These are phyloP conservation scores for Saimiri boliviensis DNA, from an alignment of 2,113 vertebrate species.

Conservation along the genomic window DNA sequence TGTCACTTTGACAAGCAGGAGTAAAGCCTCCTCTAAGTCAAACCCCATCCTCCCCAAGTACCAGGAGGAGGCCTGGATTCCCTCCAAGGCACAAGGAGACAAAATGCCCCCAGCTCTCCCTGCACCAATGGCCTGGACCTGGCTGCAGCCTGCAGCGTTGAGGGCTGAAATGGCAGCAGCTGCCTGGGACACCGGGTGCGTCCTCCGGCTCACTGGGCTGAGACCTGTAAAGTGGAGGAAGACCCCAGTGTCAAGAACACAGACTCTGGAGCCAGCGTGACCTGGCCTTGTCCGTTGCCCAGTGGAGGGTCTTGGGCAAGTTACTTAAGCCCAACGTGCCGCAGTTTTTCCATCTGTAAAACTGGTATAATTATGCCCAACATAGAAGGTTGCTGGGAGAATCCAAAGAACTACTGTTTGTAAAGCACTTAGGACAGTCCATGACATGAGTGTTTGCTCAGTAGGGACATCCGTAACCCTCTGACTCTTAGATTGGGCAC, in stretches of 20 bases:
- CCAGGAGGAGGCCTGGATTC: neutral
- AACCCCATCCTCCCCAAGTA: neutral
- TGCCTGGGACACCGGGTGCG: neutral
- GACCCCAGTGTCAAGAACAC: rapidly evolving
- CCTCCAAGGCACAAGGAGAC: neutral
- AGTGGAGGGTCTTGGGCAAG: neutral
- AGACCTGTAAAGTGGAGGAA: neutral
- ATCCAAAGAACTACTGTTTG: neutral
- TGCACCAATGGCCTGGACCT: neutral
- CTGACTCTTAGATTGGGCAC: neutral
- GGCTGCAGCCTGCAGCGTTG: neutral
- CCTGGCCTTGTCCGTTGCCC: rapidly evolving
- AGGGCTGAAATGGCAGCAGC: neutral
- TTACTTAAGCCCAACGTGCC: neutral
- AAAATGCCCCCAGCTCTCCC: no score
- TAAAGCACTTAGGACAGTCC: neutral
- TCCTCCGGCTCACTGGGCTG: neutral
- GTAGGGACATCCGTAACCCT: neutral
- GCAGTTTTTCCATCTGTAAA: neutral
- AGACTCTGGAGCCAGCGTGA: neutral
- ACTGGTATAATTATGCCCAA: no score
- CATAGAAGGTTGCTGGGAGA: neutral
- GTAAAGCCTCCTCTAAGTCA: neutral
- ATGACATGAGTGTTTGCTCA: neutral
- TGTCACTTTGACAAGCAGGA: neutral